Evolutionary conservation across 2,113 vertebrate genomes (phyloP), one percentile per base, ranked within the genome.

Genomic region (Grus americana): DNA sequence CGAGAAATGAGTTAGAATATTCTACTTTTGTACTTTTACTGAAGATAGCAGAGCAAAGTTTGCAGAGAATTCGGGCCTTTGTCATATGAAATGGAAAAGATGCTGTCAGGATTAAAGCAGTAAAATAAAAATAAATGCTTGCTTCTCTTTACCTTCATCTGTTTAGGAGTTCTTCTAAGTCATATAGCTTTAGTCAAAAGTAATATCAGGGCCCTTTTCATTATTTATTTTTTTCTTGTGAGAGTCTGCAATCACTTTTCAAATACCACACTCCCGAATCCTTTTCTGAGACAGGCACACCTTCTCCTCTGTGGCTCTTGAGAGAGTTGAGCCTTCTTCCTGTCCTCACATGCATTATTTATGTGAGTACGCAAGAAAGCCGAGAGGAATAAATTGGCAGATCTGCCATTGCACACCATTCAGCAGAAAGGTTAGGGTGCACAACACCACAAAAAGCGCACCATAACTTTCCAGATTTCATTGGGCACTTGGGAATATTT

Each of bases 311-410:
- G 72, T 80, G 88, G 32, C 24, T 94, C 85, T 83, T 63, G 46
- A 70, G 38, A 65, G 32, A 3, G 12, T 40, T 73, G 47, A 88
- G 83, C 47, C 9, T 38, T 55, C 68, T 80, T 93, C 30, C 20
- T 93, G 46, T 63, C 44, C 17, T 92, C 38, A 74, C 32, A 83
- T 88, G 38, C 66, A 74, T 93, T 92, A 93, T 92, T 96, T 92
- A 82, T 79, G 42, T 71, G 63, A 80, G 50, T 44, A 80, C 1
- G 2, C 65, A 91, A 30, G 38, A 89, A 93, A 92, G 71, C 67
- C 63, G 67, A 83, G 63, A 82, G 46, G 58, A 92, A 83, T 90
- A 91, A 82, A 79, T 87, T 76, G 75, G 47, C 61, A 84, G 63
- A 71, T 40, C 32, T 5, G 4, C 11, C 17, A 55, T 2, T 58